Evolutionary conservation across 2,888 invertebrate species (phyloP).

Genomic region (Agriopis aurantiaria): DNA sequence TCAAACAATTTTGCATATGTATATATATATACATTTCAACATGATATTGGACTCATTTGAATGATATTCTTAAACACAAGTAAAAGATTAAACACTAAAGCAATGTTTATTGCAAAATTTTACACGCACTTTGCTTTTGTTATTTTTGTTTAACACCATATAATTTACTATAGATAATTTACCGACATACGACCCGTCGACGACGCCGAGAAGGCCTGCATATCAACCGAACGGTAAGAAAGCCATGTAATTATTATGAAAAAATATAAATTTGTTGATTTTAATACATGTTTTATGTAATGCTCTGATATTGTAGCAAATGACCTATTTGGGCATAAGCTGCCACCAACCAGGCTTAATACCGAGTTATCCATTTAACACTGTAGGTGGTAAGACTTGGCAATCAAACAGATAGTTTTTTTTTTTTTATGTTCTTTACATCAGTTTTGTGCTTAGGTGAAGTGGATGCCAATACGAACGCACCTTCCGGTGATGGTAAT

Average conservation of each 20-base stretch:
- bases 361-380: conserved; percentile 12
- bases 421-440: neutral
- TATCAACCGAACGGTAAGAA: conserved; percentile 17
- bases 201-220: conserved; percentile 2
- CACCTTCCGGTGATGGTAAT: conserved; percentile 3
- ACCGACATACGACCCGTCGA: conserved; percentile 3
- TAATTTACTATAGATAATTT: conserved; percentile 23
- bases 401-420: neutral
- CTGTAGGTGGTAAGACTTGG: conserved; percentile 19
- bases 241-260: neutral
- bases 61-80: no score
- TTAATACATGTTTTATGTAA: neutral
- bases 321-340: neutral
- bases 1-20: no score
- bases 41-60: no score
- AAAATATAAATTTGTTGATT: neutral
- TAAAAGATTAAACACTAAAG: no score
- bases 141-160: conserved; percentile 5
- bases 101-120: neutral
- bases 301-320: conserved; percentile 3
- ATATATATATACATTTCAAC: no score
- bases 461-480: conserved; percentile 1
- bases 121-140: neutral
- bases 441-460: conserved; percentile 23
- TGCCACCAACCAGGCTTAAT: neutral